phyloP scores from a whole-genome alignment of 2,888 invertebrate species.

The Scotopteryx bipunctaria region DNA sequence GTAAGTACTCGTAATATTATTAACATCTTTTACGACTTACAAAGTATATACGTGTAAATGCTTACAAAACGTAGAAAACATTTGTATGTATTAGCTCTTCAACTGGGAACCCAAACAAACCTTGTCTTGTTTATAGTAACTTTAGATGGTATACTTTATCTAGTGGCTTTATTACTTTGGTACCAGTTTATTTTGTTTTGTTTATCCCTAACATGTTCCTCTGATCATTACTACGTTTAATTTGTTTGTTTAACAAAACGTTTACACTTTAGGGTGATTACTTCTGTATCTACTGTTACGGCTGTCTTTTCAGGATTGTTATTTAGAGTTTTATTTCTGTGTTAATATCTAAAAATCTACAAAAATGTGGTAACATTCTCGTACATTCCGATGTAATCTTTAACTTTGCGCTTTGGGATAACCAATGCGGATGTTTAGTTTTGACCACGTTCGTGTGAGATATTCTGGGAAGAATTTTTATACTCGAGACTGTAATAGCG shows the following conservation, averaged over 20 bases:
- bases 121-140: constrained; percentile 43
- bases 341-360: constrained; percentile 1
- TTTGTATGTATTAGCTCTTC: constrained; percentile 10
- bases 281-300: background rate
- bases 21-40: background rate
- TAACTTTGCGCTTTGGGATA: constrained; percentile 37
- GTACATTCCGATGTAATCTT: constrained; percentile 43
- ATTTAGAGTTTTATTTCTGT: background rate
- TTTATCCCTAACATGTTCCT: constrained; percentile 31
- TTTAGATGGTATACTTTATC: constrained; percentile 41
- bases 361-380: constrained; percentile 33
- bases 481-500: constrained; percentile 14
- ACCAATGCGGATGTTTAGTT: constrained; percentile 39
- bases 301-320: background rate
- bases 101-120: constrained; percentile 20
- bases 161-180: constrained; percentile 47
- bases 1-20: no score
- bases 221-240: constrained; percentile 23
- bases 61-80: constrained; percentile 1
- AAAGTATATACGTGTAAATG: background rate
- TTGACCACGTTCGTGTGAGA: constrained; percentile 28
- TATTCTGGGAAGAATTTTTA: constrained; percentile 36
- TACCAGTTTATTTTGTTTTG: constrained; percentile 24
- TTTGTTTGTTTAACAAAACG: constrained; percentile 16
- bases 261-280: constrained; percentile 13